Evolutionary conservation across 2,797 vertebrate genomes (phyloP).

Genomic region (Fistularia tabacaria): DNA sequence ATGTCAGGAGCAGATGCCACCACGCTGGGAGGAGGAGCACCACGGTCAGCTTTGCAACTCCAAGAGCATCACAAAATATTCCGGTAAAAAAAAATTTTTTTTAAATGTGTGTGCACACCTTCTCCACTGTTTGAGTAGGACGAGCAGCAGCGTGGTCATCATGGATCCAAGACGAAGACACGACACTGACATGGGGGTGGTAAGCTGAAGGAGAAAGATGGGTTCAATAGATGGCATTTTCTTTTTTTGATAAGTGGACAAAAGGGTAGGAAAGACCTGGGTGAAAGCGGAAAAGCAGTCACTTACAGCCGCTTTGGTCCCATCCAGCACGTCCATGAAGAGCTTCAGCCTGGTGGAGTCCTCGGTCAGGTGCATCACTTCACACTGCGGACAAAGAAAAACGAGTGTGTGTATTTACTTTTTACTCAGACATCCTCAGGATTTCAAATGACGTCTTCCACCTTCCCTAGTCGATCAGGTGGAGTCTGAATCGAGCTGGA

Average conservation of each 20-base stretch:
- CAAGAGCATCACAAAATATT: background rate
- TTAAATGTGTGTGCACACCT: constrained; percentile 77
- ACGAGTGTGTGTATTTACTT: no score
- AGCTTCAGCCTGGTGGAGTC: constrained; percentile 79
- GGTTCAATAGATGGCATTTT: no score
- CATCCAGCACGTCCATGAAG: constrained; percentile 89
- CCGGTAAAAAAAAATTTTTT: background rate
- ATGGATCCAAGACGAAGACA: constrained; percentile 93
- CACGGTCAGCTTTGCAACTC: background rate
- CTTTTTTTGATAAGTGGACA: background rate
- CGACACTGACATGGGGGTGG: constrained; percentile 79
- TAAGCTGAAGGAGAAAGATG: constrained; percentile 69
- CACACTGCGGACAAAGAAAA: constrained; percentile 71
- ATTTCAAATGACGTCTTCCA: no score
- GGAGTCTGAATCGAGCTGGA: no score
- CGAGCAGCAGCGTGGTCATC: constrained; percentile 89
- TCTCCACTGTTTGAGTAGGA: constrained; percentile 93
- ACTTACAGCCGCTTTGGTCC: constrained; percentile 88
- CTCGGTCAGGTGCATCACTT: constrained; percentile 89
- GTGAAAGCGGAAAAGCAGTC: no score
- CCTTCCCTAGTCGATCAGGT: no score
- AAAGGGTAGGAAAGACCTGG: no score
- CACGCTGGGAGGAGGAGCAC: constrained; percentile 70
- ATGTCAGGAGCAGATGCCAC: constrained; percentile 85
- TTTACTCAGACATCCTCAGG: no score